Base-by-base conservation (phyloP, 2,797 vertebrate genomes). In the Diceros bicornis region DNA sequence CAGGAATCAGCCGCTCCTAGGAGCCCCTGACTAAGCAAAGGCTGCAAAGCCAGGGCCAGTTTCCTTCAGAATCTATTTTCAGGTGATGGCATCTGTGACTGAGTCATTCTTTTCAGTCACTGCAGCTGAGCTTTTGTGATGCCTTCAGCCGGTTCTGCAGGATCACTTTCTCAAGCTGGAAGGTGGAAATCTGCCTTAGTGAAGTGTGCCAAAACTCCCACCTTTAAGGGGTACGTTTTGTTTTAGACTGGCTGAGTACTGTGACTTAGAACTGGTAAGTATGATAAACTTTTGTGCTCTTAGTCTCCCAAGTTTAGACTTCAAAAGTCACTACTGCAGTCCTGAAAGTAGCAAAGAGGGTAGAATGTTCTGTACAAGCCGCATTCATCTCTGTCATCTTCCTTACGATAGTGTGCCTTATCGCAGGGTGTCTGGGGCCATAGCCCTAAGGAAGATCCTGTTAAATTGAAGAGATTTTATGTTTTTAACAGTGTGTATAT, bases 401-500 rank as follows among this genome's bases (percentile, higher is more conserved):
- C 52, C 59, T 75, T 16, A 57, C 34, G 69, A 75, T 47, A 83
- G 21, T 69, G 44, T 66, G 18, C 34, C 44, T 64, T 68, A 50
- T 62, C 64, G 71, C 50, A 37, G 55, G 61, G 9, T 52, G 72
- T 64, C 95, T 79, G 50, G 16, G 50, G 50, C 50, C 50, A 52
- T 52, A 90, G 34, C 34, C 25, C 61, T 96, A 94, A 89, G 37
- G 23, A 91, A 55, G n/a, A 64, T 44, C 44, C 69, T 96, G 50
- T 62, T 59, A 91, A 82, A 83, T 41, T 75, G 55, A 86, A 92
- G 57, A 72, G 20, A 68, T 91, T 85, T 94, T 96, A 32, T 68
- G 27, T 82, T 72, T 52, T 59, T 87, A 81, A 84, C 13, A 34
- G 8, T 82, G 6, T 68, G 11, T 37, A 66, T 17, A 44, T 59